Evolutionary conservation across 1,140 invertebrate species (phyloP).

Genomic region (Cotesia glomerata): DNA sequence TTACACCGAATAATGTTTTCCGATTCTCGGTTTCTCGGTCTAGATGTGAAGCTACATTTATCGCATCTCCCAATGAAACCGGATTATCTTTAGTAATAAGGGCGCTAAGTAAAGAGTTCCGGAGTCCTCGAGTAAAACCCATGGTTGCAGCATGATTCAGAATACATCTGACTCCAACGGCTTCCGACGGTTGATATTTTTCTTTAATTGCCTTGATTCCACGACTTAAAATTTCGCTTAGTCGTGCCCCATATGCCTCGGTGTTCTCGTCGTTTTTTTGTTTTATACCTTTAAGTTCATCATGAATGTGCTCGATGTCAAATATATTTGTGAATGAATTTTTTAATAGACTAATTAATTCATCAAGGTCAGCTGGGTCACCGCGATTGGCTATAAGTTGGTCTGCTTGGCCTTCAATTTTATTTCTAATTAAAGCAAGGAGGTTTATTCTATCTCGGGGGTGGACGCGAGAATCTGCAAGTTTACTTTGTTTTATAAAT

Average conservation of each 20-base stretch:
- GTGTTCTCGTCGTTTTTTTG: neutral
- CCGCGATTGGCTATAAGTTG: neutral
- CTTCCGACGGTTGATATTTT: neutral
- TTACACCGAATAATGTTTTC: no score
- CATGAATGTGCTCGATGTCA: neutral
- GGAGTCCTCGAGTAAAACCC: neutral
- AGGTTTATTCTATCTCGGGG: constrained; percentile 4
- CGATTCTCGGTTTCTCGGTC: no score
- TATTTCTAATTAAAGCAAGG: constrained; percentile 6
- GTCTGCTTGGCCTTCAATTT: neutral
- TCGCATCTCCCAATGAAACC: no score
- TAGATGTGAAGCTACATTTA: no score
- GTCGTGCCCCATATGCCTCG: neutral
- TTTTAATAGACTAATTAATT: neutral
- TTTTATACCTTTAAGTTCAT: neutral
- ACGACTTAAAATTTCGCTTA: neutral
- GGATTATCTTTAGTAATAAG: no score
- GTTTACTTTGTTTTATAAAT: constrained; percentile 17
- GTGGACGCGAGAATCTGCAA: neutral
- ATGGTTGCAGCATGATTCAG: neutral
- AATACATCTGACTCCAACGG: neutral
- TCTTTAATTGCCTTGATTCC: neutral
- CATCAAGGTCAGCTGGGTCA: neutral
- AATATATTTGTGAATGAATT: neutral
- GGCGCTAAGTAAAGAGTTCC: no score